A percentile compares a stretch with the other conserved stretches of the same genome.
These are phyloP conservation scores for Asobara japonica DNA, from an alignment of 1,140 invertebrate species.

Conservation along the genomic window DNA sequence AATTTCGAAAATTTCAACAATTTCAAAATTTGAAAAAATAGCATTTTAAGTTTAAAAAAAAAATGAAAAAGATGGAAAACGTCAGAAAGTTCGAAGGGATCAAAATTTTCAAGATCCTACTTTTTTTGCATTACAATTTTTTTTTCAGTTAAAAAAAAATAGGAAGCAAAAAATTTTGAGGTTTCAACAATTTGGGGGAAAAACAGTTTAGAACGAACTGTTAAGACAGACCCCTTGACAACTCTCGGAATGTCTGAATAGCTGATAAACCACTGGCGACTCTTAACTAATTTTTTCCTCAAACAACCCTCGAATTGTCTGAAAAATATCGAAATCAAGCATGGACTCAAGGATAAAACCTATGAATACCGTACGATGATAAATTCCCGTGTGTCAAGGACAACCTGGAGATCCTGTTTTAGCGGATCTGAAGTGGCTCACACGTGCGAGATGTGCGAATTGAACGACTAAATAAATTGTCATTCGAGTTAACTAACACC, in stretches of 20 bases:
- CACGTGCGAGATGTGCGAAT: conserved; percentile 5
- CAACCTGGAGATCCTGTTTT: not conserved
- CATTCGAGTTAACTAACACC: not conserved
- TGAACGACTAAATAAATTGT: not conserved
- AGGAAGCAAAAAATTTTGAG: too few species aligned
- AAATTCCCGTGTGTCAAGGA: not conserved
- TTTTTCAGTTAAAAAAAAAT: not conserved
- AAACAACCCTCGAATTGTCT: not conserved
- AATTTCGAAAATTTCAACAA: too few species aligned
- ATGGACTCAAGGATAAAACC: not conserved
- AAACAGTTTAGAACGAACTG: too few species aligned
- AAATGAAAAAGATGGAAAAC: too few species aligned
- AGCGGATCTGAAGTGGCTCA: not conserved
- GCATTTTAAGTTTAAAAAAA: too few species aligned
- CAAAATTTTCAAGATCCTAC: too few species aligned
- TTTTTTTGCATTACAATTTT: not conserved
- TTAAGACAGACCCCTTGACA: not conserved
- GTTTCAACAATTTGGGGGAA: too few species aligned
- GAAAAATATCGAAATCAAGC: not conserved
- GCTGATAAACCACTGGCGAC: not conserved
- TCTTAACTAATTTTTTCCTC: not conserved
- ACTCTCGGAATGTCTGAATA: not conserved
- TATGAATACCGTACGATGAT: not conserved
- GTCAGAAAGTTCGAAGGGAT: too few species aligned
- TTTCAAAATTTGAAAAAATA: too few species aligned